phyloP scores from a whole-genome alignment of 2,888 invertebrate genomes.

The Tuta absoluta region DNA sequence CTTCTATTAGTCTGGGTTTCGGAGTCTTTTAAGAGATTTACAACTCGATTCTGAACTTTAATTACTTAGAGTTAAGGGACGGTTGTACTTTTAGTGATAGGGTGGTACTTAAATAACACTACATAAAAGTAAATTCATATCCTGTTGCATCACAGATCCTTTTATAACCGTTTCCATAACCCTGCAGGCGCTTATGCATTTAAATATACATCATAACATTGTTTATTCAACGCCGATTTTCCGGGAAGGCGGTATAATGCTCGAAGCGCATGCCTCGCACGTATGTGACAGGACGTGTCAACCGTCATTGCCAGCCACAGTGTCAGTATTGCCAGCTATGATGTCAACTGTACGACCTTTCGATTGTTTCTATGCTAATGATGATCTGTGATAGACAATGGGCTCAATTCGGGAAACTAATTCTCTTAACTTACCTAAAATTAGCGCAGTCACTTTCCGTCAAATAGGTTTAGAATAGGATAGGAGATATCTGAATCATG shows the following conservation, averaged over 20 bases:
- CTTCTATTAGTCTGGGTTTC: not conserved
- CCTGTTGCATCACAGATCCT: constrained; percentile 9
- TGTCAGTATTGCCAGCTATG: constrained; percentile 56
- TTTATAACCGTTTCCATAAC: not conserved
- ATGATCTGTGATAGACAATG: constrained; percentile 48
- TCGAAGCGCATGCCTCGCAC: constrained; percentile 56
- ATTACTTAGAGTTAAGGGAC: not conserved
- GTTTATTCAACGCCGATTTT: constrained; percentile 29
- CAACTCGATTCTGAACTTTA: too few relatives aligned
- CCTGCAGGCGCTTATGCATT: constrained; percentile 6
- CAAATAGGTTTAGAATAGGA: too few relatives aligned
- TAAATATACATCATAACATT: constrained; percentile 24
- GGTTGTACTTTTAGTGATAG: not conserved
- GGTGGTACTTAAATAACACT: not conserved
- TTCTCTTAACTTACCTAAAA: too few relatives aligned
- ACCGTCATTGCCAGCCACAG: constrained; percentile 54
- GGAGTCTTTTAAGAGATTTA: not conserved
- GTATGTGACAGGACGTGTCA: constrained; percentile 67
- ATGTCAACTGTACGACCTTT: constrained; percentile 59
- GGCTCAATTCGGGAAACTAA: too few relatives aligned
- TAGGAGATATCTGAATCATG: too few relatives aligned
- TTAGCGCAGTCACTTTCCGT: too few relatives aligned
- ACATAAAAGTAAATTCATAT: not conserved
- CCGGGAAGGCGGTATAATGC: constrained; percentile 29
- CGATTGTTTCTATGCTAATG: constrained; percentile 67